phyloP scores from a whole-genome alignment of 2,113 vertebrate species.

The Turdus rufiventris region DNA sequence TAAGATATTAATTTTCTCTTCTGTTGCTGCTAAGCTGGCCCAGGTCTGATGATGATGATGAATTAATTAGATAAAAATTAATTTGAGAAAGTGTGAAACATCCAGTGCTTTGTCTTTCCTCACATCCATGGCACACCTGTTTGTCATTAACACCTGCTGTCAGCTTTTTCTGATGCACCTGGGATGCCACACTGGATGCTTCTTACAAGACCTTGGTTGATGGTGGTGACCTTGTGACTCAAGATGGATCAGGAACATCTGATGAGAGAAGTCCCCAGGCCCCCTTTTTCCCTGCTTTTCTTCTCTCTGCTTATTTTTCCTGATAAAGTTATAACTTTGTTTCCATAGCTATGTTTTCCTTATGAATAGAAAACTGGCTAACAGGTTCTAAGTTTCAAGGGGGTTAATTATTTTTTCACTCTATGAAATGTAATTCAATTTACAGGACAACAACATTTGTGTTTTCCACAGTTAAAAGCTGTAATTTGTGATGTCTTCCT shows the following conservation, averaged over 20 bases:
- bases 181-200: neutral
- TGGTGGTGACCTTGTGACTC: neutral
- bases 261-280: neutral
- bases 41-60: neutral
- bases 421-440: neutral
- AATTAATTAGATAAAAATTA: constrained; percentile 22
- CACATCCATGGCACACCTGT: neutral
- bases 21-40: neutral
- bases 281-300: neutral
- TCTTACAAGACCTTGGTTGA: neutral
- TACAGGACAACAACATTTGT: neutral
- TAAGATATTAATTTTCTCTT: neutral
- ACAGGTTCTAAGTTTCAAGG: neutral
- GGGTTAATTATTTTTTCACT: neutral
- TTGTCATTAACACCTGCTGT: neutral
- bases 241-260: neutral
- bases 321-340: neutral
- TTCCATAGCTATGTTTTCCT: neutral
- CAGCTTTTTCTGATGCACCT: neutral
- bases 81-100: neutral
- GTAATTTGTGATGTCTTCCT: neutral
- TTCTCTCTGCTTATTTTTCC: neutral
- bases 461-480: neutral
- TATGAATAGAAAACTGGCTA: neutral
- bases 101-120: neutral